Evolutionary conservation across 2,797 vertebrate genomes (phyloP), one percentile per base, ranked within the genome.

Genomic region (Melanotaenia trifasciata): DNA sequence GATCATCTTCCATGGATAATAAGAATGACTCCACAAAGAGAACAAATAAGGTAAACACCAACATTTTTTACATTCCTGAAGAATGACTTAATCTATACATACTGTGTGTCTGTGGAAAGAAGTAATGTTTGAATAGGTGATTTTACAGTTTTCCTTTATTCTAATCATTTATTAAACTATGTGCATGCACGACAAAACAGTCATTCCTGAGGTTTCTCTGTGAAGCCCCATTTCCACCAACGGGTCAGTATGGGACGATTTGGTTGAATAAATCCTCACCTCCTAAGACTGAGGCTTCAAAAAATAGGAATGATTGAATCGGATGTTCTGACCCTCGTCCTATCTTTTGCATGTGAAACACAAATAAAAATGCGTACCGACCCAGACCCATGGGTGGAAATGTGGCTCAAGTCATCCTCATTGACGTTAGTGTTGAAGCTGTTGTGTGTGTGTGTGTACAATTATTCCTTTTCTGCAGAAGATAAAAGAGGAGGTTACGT

Each of bases 1-100:
- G 98, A 91, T 96, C 96, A 1, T 97, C 96, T 64, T 96, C 96
- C 73, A 94, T 95, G 1, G 98, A 99, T 90, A 96, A 95, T 82
- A 99, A 98, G 93, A 94, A 93, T 0, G 97, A 98, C 66, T 93
- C 96, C 0, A 88, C 94, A 58, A 97, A 96, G 93, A 98, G 96
- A 83, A 91, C 96, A 8, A 95, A 94, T 90, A 98, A 98, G 95
- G 98, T 97, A 85, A 76, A 72, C 2, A 12, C n/a, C 26, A 28
- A 18, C 16, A 18, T 10, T 45, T 32, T 57, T 5, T 32, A 3
- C 4, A 45, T 1, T 22, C 33, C 2, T 20, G 36, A 51, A 53
- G 16, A 10, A 14, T 30, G 0, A 54, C 13, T 12, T 11, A 18
- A 28, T 16, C 4, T 5, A 33, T 59, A 24, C 5, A 59, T 47